A percentile compares a stretch with the other conserved stretches of the same genome.
Conservation (phyloP, 2,113 vertebrate species). For the Peromyscus maniculatus region DNA sequence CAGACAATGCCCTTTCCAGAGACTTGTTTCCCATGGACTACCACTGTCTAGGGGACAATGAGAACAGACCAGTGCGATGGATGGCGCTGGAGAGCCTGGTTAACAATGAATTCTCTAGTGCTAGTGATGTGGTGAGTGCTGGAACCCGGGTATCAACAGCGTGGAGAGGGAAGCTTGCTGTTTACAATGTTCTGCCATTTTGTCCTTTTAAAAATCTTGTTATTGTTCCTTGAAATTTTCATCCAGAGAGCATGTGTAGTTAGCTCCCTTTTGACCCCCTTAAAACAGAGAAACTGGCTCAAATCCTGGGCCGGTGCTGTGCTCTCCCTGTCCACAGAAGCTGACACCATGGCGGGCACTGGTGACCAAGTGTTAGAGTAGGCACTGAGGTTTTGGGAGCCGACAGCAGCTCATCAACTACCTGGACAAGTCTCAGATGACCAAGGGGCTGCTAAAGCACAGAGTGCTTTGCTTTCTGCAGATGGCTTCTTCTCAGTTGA, state of each 20-base stretch:
- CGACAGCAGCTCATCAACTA: not conserved
- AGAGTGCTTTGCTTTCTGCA: conserved; percentile 4
- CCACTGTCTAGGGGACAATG: conserved; percentile 98
- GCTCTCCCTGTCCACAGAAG: not conserved
- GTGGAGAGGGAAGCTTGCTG: not conserved
- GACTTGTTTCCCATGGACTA: conserved; percentile 99
- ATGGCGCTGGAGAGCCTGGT: conserved; percentile 99
- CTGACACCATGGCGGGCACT: not conserved
- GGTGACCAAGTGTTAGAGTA: not conserved
- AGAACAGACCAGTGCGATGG: conserved; percentile 98
- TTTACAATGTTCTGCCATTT: not conserved
- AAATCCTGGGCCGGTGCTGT: not conserved
- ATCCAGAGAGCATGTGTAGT: not conserved
- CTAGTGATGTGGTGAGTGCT: conserved; percentile 97
- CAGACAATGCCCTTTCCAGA: conserved; percentile 97
- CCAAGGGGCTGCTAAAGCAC: not conserved
- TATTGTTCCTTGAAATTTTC: not conserved
- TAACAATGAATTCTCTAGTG: conserved; percentile 98
- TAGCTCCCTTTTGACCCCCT: conserved; percentile 5
- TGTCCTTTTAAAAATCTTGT: not conserved
- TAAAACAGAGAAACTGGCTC: not conserved
- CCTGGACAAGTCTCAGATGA: conserved; percentile 28
- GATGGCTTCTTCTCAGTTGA: not conserved
- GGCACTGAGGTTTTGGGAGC: not conserved
- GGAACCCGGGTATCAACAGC: not conserved